Evolutionary conservation across 2,797 vertebrate species (phyloP).

Genomic region (Siniperca scherzeri): DNA sequence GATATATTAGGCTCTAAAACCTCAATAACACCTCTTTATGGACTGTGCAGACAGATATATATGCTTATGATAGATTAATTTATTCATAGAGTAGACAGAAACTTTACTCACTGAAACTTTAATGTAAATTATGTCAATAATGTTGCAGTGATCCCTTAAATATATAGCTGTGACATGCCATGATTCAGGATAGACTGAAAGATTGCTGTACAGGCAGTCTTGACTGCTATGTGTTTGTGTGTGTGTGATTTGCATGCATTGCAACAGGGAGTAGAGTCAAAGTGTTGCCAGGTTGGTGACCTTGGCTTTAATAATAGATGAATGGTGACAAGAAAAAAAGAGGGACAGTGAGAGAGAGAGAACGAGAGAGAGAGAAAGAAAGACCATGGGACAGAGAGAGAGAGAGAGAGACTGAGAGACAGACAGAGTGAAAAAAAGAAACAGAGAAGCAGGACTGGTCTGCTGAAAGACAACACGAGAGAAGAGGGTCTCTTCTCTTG

Average conservation of each 20-base stretch:
- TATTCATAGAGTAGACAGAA: slow-evolving; percentile 53
- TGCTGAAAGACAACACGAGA: slow-evolving; percentile 41
- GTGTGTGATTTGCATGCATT: slow-evolving; percentile 58
- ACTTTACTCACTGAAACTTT: slow-evolving; percentile 50
- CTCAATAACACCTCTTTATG: slow-evolving; percentile 30
- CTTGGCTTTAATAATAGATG: slow-evolving; percentile 79
- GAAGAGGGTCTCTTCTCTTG: slow-evolving; percentile 11
- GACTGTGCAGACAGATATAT: slow-evolving; percentile 27
- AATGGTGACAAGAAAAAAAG: slow-evolving; percentile 65
- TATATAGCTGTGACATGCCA: slow-evolving; percentile 37
- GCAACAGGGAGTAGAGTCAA: slow-evolving; percentile 52
- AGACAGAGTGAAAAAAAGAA: slow-evolving; percentile 15
- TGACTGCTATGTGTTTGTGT: background rate
- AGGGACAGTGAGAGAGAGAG: slow-evolving; percentile 22
- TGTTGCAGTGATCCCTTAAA: slow-evolving; percentile 42
- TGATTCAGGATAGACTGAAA: slow-evolving; percentile 34
- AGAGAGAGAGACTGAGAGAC: slow-evolving; percentile 17
- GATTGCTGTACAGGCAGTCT: slow-evolving; percentile 14
- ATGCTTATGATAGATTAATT: slow-evolving; percentile 40
- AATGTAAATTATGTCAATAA: slow-evolving; percentile 57
- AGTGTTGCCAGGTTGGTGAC: slow-evolving; percentile 69
- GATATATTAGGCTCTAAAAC: slow-evolving; percentile 14
- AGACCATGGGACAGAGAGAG: slow-evolving; percentile 20
- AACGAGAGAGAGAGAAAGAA: background rate
- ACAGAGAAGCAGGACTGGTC: slow-evolving; percentile 21